Conservation (phyloP, 2,113 vertebrate species). For the Cricetomys ansorgei region DNA sequence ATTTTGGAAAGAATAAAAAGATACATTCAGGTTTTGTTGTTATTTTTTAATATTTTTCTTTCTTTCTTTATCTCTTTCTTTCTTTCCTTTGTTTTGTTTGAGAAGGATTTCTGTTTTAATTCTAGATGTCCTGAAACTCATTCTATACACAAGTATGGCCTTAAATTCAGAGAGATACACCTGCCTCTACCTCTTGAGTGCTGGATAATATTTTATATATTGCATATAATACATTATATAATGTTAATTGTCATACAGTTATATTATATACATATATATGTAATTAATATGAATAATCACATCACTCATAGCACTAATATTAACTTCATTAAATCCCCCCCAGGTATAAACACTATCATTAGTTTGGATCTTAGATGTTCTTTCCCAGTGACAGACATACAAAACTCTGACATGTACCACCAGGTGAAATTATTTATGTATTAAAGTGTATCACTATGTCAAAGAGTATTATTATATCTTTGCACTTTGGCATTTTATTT, state of each 20-base stretch:
- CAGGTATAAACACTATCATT: neutral
- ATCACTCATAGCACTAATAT: neutral
- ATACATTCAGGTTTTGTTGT: neutral
- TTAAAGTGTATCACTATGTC: neutral
- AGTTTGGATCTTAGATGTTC: neutral
- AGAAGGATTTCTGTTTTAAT: too few species aligned
- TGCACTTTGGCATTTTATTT: slow-evolving; percentile 11
- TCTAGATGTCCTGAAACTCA: too few species aligned
- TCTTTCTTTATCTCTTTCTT: too few species aligned
- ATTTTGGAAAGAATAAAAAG: neutral
- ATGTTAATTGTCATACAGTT: neutral
- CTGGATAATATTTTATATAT: neutral
- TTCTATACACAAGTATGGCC: too few species aligned
- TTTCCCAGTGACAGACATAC: neutral
- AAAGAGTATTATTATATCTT: neutral
- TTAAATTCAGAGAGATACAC: too few species aligned
- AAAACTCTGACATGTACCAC: neutral
- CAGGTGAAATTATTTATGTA: neutral
- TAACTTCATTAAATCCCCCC: neutral
- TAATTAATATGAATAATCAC: neutral
- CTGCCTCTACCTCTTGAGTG: too few species aligned
- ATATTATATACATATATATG: neutral
- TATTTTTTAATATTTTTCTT: too few species aligned
- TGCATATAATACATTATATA: neutral
- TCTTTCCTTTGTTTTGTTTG: too few species aligned